phyloP scores from a whole-genome alignment of 2,888 invertebrate genomes.

The Nesidiocoris tenuis region DNA sequence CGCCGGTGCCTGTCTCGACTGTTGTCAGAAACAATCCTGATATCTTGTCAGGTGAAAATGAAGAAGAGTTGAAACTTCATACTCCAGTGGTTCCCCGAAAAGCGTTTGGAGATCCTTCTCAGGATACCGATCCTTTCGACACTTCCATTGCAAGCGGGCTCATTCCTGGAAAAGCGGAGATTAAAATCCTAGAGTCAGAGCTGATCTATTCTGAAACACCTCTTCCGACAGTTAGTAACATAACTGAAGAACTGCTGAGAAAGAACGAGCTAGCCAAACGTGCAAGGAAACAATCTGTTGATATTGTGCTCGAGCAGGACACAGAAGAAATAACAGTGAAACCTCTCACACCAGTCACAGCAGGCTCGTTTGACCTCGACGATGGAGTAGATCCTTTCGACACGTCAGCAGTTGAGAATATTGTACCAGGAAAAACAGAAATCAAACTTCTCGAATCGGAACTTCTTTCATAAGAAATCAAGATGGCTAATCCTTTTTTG shows the following conservation, averaged over 20 bases:
- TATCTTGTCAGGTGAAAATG: slow-evolving; percentile 52
- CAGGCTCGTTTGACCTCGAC: slow-evolving; percentile 54
- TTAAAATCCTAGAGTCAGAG: slow-evolving; percentile 74
- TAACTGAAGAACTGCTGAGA: slow-evolving; percentile 42
- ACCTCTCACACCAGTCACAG: slow-evolving; percentile 54
- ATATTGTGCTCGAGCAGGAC: slow-evolving; percentile 46
- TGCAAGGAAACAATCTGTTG: slow-evolving; percentile 30
- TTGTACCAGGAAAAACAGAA: slow-evolving; percentile 75
- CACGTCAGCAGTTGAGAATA: slow-evolving; percentile 72
- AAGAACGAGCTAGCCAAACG: slow-evolving; percentile 40
- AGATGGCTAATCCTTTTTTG: slow-evolving; percentile 77
- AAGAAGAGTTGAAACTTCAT: slow-evolving; percentile 48
- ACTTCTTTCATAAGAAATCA: slow-evolving; percentile 57
- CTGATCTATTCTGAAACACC: slow-evolving; percentile 60
- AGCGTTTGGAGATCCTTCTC: slow-evolving; percentile 51
- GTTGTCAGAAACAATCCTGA: slow-evolving; percentile 54
- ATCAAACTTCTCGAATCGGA: slow-evolving; percentile 76
- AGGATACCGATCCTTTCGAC: slow-evolving; percentile 73
- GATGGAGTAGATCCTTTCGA: slow-evolving; percentile 75
- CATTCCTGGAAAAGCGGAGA: slow-evolving; percentile 74
- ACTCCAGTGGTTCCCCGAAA: slow-evolving; percentile 51
- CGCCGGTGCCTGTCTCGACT: neutral
- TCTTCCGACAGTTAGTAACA: slow-evolving; percentile 13
- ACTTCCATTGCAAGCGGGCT: slow-evolving; percentile 67
- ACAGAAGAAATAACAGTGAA: slow-evolving; percentile 54